Conservation (phyloP, 2,113 vertebrate genomes). For the Thunnus thynnus region DNA sequence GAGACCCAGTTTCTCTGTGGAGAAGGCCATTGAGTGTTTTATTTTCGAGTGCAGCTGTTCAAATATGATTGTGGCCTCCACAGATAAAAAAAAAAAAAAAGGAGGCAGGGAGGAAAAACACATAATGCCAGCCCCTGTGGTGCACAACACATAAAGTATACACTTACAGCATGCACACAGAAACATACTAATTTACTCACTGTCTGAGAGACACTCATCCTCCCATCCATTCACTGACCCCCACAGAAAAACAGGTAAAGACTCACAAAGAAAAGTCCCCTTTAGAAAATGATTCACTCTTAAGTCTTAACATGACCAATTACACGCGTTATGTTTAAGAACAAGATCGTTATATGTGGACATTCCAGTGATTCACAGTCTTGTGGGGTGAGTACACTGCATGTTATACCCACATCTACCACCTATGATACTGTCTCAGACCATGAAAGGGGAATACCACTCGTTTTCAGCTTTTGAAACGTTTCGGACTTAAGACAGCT, state of each 20-base stretch:
- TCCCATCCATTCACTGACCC: constrained; percentile 41
- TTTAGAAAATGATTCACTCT: constrained; percentile 64
- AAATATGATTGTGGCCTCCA: constrained; percentile 79
- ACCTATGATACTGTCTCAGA: constrained; percentile 24
- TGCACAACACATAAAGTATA: constrained; percentile 29
- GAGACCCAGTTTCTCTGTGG: constrained; percentile 43
- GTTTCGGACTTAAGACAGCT: constrained; percentile 5
- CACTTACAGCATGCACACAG: constrained; percentile 22
- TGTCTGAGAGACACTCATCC: constrained; percentile 40
- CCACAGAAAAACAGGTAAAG: constrained; percentile 22
- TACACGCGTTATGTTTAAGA: constrained; percentile 48
- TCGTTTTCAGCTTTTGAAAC: constrained; percentile 14
- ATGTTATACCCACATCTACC: constrained; percentile 24
- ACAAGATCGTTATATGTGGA: constrained; percentile 50
- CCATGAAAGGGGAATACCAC: constrained; percentile 56
- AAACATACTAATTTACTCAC: constrained; percentile 29
- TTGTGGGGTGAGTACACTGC: constrained; percentile 27
- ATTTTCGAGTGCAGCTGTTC: constrained; percentile 82
- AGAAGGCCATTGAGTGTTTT: constrained; percentile 61
- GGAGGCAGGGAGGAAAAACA: constrained; percentile 58
- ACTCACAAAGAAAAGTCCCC: constrained; percentile 64
- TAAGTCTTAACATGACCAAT: constrained; percentile 57
- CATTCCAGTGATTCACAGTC: constrained; percentile 73
- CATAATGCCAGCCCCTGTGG: constrained; percentile 39
- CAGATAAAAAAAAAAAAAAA: constrained; percentile 58